Percentiles rank a stretch among this genome's conserved stretches.
Evolutionary conservation across 2,888 invertebrate genomes (phyloP).

Genomic region (Parnassius orleans): DNA sequence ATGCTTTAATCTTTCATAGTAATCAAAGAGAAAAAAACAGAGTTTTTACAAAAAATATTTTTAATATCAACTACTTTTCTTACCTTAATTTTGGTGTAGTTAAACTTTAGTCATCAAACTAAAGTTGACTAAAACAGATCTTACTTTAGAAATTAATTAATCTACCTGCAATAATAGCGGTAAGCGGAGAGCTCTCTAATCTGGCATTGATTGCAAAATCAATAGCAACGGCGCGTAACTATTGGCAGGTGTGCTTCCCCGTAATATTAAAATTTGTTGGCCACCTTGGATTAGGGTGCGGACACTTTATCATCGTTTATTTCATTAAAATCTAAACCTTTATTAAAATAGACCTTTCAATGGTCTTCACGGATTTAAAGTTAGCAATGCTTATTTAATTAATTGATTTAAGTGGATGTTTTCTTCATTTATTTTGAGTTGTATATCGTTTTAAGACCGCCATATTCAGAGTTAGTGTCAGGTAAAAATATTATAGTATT

Average conservation of each 20-base stretch:
- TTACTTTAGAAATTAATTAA: slow-evolving; percentile 52
- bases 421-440: neutral
- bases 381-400: slow-evolving; percentile 17
- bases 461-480: too few relatives aligned
- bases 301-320: slow-evolving; percentile 57
- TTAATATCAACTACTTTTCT: neutral
- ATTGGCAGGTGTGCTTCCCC: slow-evolving; percentile 58
- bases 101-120: slow-evolving; percentile 11
- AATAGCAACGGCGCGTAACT: slow-evolving; percentile 59
- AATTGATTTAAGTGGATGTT: slow-evolving; percentile 1
- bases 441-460: neutral
- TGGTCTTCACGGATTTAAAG: slow-evolving; percentile 18
- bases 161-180: slow-evolving; percentile 48
- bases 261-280: slow-evolving; percentile 64
- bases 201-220: slow-evolving; percentile 75
- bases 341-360: slow-evolving; percentile 37
- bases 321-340: slow-evolving; percentile 48
- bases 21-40: too few relatives aligned
- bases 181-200: slow-evolving; percentile 56
- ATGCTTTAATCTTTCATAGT: too few relatives aligned
- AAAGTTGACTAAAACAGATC: slow-evolving; percentile 21
- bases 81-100: neutral
- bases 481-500: too few relatives aligned
- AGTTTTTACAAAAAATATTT: too few relatives aligned
- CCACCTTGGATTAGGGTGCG: slow-evolving; percentile 47